Evolutionary conservation across 1,140 invertebrate species (phyloP).

Genomic region (Trichomalopsis sarcophagae): DNA sequence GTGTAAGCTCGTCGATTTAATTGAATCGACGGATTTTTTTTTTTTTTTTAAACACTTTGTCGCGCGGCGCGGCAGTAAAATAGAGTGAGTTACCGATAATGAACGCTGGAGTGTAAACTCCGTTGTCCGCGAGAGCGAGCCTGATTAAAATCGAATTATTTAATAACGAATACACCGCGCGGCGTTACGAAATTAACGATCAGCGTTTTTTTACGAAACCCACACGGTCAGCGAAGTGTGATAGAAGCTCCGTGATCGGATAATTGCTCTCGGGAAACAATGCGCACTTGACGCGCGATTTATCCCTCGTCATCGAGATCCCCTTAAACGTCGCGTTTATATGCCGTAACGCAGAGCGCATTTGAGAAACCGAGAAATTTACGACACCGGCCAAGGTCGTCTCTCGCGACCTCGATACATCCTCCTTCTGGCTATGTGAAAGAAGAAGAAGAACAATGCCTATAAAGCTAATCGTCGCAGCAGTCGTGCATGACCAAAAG

Average conservation of each 20-base stretch:
- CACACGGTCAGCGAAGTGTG: not conserved
- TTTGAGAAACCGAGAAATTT: conserved; percentile 40
- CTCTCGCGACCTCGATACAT: conserved; percentile 25
- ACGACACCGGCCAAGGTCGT: conserved; percentile 43
- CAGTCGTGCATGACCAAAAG: not conserved
- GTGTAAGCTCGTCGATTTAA: not conserved
- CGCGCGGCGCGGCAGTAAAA: not conserved
- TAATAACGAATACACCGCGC: no score
- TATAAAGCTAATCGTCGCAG: not conserved
- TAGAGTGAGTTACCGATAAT: not conserved
- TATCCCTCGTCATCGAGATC: not conserved
- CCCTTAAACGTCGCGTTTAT: conserved; percentile 25
- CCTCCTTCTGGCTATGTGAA: not conserved
- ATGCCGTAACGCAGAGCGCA: not conserved
- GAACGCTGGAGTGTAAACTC: not conserved
- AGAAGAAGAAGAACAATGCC: conserved; percentile 11
- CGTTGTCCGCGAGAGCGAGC: not conserved
- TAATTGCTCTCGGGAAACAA: not conserved
- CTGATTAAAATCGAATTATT: no score
- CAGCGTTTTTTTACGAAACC: not conserved
- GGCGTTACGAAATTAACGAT: not conserved
- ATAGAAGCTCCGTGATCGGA: not conserved
- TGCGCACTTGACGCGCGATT: not conserved
- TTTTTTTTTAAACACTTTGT: not conserved
- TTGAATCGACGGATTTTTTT: not conserved